phyloP scores from a whole-genome alignment of 2,113 vertebrate genomes.

The Myrmecobius fasciatus region DNA sequence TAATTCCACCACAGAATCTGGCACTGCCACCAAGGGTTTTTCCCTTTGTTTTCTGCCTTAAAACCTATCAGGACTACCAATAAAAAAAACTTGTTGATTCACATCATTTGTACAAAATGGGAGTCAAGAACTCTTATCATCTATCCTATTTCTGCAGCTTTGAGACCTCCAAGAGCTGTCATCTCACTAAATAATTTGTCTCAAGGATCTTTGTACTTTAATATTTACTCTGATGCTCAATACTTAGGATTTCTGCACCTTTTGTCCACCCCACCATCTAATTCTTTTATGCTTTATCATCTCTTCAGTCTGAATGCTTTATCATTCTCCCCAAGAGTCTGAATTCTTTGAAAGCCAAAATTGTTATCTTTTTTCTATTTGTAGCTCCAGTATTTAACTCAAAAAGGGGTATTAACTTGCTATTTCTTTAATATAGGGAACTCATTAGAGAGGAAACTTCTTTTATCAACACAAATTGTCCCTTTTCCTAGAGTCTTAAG shows the following conservation, averaged over 20 bases:
- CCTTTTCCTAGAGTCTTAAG: background rate
- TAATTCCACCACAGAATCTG: background rate
- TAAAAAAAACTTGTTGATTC: background rate
- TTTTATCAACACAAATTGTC: background rate
- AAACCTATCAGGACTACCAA: background rate
- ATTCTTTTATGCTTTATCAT: background rate
- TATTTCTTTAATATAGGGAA: background rate
- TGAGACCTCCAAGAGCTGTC: background rate
- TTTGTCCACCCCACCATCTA: background rate
- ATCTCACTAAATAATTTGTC: background rate
- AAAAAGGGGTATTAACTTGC: background rate
- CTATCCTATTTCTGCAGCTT: background rate
- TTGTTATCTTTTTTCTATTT: background rate
- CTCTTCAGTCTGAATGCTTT: background rate
- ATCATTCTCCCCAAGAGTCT: background rate
- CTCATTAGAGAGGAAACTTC: background rate
- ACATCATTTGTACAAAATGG: background rate
- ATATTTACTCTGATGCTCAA: background rate
- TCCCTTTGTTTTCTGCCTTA: no score
- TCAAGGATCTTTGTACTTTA: background rate
- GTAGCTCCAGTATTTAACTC: background rate
- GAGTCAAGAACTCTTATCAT: background rate
- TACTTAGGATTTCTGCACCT: background rate
- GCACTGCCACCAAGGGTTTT: no score
- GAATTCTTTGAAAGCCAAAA: background rate